Conservation (phyloP, 1,140 invertebrate genomes). For the Mycetomoellerius zeteki region DNA sequence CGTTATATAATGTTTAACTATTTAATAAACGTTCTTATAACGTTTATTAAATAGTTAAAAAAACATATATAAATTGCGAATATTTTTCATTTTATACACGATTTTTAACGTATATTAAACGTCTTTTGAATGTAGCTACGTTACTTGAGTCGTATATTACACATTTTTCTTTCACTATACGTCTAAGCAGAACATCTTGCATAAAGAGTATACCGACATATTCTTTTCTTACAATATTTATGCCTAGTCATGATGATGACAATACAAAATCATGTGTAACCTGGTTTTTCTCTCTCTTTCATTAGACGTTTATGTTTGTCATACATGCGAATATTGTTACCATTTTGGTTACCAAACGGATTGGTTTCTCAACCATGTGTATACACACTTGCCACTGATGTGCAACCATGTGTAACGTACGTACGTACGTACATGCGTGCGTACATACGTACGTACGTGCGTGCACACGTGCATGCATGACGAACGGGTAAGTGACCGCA, state of each 20-base stretch:
- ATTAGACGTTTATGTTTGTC: not conserved
- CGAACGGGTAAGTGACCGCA: conserved; percentile 77
- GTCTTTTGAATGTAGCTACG: too few species aligned
- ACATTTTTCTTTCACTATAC: too few species aligned
- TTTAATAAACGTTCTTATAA: too few species aligned
- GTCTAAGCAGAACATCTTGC: too few species aligned
- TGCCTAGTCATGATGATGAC: conserved; percentile 25
- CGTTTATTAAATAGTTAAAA: too few species aligned
- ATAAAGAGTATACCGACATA: not conserved
- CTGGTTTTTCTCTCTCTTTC: not conserved
- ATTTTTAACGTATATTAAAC: too few species aligned
- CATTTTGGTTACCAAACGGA: not conserved
- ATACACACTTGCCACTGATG: not conserved
- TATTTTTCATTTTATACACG: too few species aligned
- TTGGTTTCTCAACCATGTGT: not conserved
- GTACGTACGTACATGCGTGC: not conserved
- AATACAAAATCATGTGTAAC: conserved; percentile 7
- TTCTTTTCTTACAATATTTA: not conserved
- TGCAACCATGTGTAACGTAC: not conserved
- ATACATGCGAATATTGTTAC: not conserved
- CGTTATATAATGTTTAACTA: too few species aligned
- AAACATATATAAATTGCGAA: too few species aligned
- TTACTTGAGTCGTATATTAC: too few species aligned
- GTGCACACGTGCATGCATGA: not conserved
- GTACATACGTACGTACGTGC: not conserved